phyloP scores from a whole-genome alignment of 1,140 invertebrate species.

The Holotrichia oblita region DNA sequence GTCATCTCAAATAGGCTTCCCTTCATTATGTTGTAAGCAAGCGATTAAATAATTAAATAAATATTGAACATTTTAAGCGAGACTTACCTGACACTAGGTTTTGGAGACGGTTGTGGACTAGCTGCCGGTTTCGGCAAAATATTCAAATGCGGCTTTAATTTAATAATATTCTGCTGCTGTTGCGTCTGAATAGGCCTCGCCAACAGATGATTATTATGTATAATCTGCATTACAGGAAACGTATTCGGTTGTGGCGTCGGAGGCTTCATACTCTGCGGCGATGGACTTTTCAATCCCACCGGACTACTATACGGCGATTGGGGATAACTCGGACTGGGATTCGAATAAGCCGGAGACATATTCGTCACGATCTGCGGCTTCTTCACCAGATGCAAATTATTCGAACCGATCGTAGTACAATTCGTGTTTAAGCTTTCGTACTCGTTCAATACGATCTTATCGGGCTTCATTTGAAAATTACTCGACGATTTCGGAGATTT shows the following conservation, averaged over 20 bases:
- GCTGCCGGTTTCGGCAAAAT: conserved; percentile 60
- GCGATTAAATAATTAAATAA: too few relatives aligned
- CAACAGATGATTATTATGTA: conserved; percentile 55
- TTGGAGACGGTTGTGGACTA: conserved; percentile 57
- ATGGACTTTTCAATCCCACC: conserved; percentile 58
- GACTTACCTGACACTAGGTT: conserved; percentile 57
- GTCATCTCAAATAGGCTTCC: too few relatives aligned
- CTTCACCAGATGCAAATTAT: conserved; percentile 60
- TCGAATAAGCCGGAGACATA: conserved; percentile 59
- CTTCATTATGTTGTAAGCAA: too few relatives aligned
- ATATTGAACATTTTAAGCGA: too few relatives aligned
- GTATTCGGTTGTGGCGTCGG: conserved; percentile 56
- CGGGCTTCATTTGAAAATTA: conserved; percentile 52
- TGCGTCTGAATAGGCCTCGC: conserved; percentile 54
- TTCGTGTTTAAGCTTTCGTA: conserved; percentile 60
- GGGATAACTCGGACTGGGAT: conserved; percentile 58
- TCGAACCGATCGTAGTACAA: conserved; percentile 60
- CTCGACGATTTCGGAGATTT: conserved; percentile 57
- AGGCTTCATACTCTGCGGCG: conserved; percentile 55
- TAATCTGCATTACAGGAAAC: conserved; percentile 60
- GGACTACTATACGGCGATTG: conserved; percentile 58
- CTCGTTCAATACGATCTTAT: conserved; percentile 53
- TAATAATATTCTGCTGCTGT: conserved; percentile 58
- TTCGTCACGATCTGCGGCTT: conserved; percentile 57
- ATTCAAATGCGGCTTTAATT: conserved; percentile 60